Evolutionary conservation across 1,140 invertebrate species (phyloP).

Genomic region (Ephestia elutella): DNA sequence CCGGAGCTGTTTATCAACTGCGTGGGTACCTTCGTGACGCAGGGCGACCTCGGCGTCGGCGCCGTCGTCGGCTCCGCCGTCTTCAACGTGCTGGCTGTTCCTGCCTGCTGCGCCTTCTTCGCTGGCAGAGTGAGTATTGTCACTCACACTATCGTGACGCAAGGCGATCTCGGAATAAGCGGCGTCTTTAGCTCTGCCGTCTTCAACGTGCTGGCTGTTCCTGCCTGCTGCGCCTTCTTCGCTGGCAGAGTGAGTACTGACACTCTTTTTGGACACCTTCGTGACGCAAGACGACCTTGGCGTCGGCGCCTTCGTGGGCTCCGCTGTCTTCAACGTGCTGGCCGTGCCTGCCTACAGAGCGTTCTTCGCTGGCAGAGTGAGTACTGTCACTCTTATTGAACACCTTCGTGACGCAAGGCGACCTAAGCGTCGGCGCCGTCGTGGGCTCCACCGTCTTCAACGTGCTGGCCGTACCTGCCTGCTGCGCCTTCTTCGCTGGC

Average conservation of each 20-base stretch:
- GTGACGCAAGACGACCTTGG: constrained; percentile 88
- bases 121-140: constrained; percentile 81
- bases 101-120: constrained; percentile 87
- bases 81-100: constrained; percentile 93
- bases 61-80: constrained; percentile 92
- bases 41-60: constrained; percentile 87
- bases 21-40: constrained; percentile 88
- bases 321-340: constrained; percentile 92
- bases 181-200: constrained; percentile 93
- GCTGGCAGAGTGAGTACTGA: constrained; percentile 81
- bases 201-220: constrained; percentile 93
- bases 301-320: constrained; percentile 89
- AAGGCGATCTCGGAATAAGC: constrained; percentile 90
- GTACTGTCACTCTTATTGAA: not conserved
- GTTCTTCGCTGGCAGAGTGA: constrained; percentile 84
- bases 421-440: constrained; percentile 87
- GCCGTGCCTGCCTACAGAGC: constrained; percentile 90
- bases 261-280: too few species aligned
- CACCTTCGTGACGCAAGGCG: constrained; percentile 34
- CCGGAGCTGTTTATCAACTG: constrained; percentile 93
- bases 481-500: constrained; percentile 85
- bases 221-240: constrained; percentile 87
- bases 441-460: constrained; percentile 94
- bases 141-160: too few species aligned
- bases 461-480: constrained; percentile 90